phyloP scores from a whole-genome alignment of 2,888 invertebrate species.

The Eupithecia centaureata region DNA sequence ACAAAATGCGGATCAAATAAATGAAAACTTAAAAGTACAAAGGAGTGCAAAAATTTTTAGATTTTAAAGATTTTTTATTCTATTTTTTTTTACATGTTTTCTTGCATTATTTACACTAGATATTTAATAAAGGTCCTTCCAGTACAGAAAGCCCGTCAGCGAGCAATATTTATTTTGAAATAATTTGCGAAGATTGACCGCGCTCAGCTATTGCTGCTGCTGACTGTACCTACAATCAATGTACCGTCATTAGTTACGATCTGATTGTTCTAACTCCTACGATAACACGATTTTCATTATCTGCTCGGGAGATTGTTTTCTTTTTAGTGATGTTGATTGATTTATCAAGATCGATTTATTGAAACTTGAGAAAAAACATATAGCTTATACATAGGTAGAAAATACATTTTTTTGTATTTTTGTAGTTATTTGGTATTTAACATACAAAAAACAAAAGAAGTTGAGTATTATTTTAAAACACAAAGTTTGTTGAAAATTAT shows the following conservation, averaged over 20 bases:
- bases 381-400: neutral
- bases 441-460: too few relatives aligned
- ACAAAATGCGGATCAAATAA: too few relatives aligned
- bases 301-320: neutral
- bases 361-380: neutral
- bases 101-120: too few relatives aligned
- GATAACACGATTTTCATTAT: constrained; percentile 10
- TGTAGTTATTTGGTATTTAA: too few relatives aligned
- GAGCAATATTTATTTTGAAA: neutral
- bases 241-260: constrained; percentile 5
- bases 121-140: neutral
- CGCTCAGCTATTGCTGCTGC: neutral
- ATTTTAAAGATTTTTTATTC: too few relatives aligned
- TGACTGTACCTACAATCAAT: neutral
- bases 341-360: neutral
- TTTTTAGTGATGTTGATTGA: neutral
- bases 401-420: too few relatives aligned
- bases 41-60: too few relatives aligned
- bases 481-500: too few relatives aligned
- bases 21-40: too few relatives aligned
- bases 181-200: neutral
- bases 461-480: too few relatives aligned
- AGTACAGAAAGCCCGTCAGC: neutral
- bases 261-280: constrained; percentile 5
- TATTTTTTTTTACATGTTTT: too few relatives aligned